Evolutionary conservation across 2,113 vertebrate genomes (phyloP), one percentile per base, ranked within the genome.

Genomic region (Burhinus oedicnemus): DNA sequence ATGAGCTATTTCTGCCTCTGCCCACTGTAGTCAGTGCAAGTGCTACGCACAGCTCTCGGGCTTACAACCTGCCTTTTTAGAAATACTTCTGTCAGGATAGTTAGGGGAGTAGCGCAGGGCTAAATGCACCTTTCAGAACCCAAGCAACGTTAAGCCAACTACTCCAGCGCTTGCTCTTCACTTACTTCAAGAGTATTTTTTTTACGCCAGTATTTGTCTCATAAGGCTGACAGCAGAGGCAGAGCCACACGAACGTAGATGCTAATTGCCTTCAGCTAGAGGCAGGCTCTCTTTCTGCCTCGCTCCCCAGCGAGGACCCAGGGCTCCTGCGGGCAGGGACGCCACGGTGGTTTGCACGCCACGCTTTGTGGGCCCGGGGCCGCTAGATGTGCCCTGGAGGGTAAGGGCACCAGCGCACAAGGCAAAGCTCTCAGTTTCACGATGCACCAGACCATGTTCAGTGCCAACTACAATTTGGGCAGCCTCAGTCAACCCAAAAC

Each of bases 201-300:
- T 79, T 54, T 58, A 90, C 42, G 57, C 32, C 65, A 38, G 1
- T 55, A 42, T 78, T 93, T 54, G 22, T 92, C 87, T 83, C 60
- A 83, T 58, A 80, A 92, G 60, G 74, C 87, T 61, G 90, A 40
- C 51, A 76, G 94, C 94, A 94, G 95, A 92, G 79, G 20, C 64
- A 90, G 96, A 98, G 92, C 94, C 91, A 76, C 94, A 76, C 4
- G 2, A 95, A 81, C 69, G 36, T 21, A 93, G 83, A 80, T 38
- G 91, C 58, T 77, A 93, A 92, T 25, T 94, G 96, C 95, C 95
- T 94, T 94, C 94, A 94, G 15, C 52, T 36, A 21, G 77, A 96
- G 93, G 90, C 92, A 97, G 95, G 26, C 36, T 86, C 77, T 60
- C 89, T 57, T 93, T 51, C 93, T 54, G 17, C 72, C 80, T 87